phyloP scores from a whole-genome alignment of 2,888 invertebrate genomes.

The Yponomeuta plumbellus region DNA sequence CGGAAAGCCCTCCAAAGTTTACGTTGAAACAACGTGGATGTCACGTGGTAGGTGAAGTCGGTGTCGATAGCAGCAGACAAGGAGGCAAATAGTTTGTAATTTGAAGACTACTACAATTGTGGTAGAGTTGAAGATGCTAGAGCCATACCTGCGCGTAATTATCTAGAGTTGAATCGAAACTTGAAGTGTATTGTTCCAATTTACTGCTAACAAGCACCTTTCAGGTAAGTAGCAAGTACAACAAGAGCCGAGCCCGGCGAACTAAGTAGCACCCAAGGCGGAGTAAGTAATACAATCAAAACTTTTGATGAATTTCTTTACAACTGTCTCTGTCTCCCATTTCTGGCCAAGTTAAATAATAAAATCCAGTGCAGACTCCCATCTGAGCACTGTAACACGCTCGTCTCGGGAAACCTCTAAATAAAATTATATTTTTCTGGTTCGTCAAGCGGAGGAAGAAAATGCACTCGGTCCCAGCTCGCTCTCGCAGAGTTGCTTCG shows the following conservation, averaged over 20 bases:
- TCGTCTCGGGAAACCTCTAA: constrained; percentile 36
- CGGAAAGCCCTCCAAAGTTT: no score
- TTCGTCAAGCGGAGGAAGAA: constrained; percentile 2
- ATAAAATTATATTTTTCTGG: constrained; percentile 33
- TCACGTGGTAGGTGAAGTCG: not conserved
- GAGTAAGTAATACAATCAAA: constrained; percentile 70
- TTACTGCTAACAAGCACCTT: constrained; percentile 9
- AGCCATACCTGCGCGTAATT: not conserved
- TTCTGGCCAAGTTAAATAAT: constrained; percentile 63
- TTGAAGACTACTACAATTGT: not conserved
- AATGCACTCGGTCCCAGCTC: not conserved
- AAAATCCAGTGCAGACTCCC: constrained; percentile 51
- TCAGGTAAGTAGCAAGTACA: constrained; percentile 12
- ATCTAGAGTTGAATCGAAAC: not conserved
- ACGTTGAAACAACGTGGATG: not conserved
- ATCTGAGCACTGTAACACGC: constrained; percentile 43
- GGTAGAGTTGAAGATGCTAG: not conserved
- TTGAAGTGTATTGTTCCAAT: constrained; percentile 11
- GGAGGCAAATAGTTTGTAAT: not conserved
- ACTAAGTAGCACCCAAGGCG: constrained; percentile 55
- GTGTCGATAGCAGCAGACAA: not conserved
- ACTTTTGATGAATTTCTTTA: constrained; percentile 70
- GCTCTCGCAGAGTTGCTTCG: not conserved
- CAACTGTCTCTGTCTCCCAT: constrained; percentile 69
- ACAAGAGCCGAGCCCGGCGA: constrained; percentile 23